These are phyloP conservation scores for Bos taurus DNA, from an alignment of 2,113 vertebrate species.

Conservation along the genomic window ARS-UCD2.0 NC_037343.1:64821501-64822000, in stretches of 20 bases:
- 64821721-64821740: slow-evolving; percentile 72
- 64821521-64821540: background rate
- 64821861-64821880: background rate
- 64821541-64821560: background rate
- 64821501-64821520: background rate
- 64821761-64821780: slow-evolving; percentile 62
- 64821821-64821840: slow-evolving; percentile 30
- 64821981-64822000: background rate
- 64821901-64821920: background rate
- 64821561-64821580: slow-evolving; percentile 12
- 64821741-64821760: slow-evolving; percentile 67
- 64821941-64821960: background rate
- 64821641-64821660: slow-evolving; percentile 74
- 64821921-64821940: background rate
- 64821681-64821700: slow-evolving; percentile 67
- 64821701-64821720: slow-evolving; percentile 68
- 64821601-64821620: slow-evolving; percentile 60
- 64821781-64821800: slow-evolving; percentile 36
- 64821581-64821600: slow-evolving; percentile 43
- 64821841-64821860: background rate
- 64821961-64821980: background rate
- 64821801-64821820: background rate
- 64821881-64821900: background rate
- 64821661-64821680: slow-evolving; percentile 74
- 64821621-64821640: slow-evolving; percentile 60